A percentile compares a stretch with the other conserved stretches of the same genome.
These are phyloP conservation scores for Strigops habroptila DNA, from an alignment of 2,113 vertebrate genomes.

Conservation along the genomic window DNA sequence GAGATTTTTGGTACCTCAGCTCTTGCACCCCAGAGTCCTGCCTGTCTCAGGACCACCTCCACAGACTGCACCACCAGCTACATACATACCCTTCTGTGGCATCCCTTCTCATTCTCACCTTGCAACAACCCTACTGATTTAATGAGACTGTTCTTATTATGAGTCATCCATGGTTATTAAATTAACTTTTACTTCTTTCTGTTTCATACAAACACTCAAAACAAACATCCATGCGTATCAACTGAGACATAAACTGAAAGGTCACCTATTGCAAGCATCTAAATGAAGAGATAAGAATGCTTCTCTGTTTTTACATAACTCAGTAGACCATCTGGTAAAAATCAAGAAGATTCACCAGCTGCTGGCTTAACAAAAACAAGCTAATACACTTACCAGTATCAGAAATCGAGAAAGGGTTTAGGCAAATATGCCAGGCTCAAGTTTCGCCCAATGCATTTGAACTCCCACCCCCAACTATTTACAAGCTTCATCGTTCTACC, in stretches of 20 bases:
- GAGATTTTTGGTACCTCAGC: background rate
- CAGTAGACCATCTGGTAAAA: conserved; percentile 33
- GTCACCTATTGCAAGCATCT: conserved; percentile 18
- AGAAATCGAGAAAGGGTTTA: background rate
- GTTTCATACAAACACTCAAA: conserved; percentile 3
- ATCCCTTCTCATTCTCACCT: background rate
- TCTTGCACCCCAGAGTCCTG: background rate
- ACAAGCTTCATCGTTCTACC: background rate
- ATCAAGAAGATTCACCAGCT: conserved; percentile 10
- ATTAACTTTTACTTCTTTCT: conserved; percentile 47
- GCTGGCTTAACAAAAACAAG: background rate
- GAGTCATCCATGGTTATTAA: conserved; percentile 29
- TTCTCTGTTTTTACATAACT: conserved; percentile 13
- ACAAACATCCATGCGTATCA: background rate
- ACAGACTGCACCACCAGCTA: background rate
- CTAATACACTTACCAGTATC: background rate
- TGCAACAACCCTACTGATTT: background rate
- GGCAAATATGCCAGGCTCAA: background rate
- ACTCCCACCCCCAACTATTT: background rate
- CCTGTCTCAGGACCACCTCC: background rate
- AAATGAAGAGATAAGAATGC: conserved; percentile 5
- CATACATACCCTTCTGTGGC: accelerated
- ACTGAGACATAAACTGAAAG: conserved; percentile 23
- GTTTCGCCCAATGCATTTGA: background rate
- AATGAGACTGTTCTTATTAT: background rate